phyloP scores from a whole-genome alignment of 2,888 invertebrate genomes.

The Schrankia costaestrigalis region DNA sequence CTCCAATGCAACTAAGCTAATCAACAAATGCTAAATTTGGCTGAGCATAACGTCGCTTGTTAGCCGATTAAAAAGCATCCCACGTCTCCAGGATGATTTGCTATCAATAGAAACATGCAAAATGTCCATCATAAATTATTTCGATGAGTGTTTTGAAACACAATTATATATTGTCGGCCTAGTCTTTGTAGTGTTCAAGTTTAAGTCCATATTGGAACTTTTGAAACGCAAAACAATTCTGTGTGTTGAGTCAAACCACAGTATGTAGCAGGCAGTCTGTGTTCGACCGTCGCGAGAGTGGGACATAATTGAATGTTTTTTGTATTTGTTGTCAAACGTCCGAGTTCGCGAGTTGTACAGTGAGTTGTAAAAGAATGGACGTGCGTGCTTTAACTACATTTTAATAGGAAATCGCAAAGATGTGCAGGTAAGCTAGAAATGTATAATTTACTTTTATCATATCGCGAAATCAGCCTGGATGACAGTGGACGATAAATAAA shows the following conservation, averaged over 20 bases:
- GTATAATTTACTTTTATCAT: conserved; percentile 15
- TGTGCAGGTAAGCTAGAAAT: conserved; percentile 32
- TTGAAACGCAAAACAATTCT: conserved; percentile 33
- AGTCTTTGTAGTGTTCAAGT: conserved; percentile 18
- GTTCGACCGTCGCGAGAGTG: conserved; percentile 39
- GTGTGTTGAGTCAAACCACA: conserved; percentile 31
- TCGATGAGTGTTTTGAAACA: conserved; percentile 1
- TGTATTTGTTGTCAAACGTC: conserved; percentile 24
- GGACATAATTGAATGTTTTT: conserved; percentile 27
- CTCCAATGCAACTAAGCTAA: conserved; percentile 21
- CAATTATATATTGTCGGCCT: conserved; percentile 1
- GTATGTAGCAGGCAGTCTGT: conserved; percentile 40
- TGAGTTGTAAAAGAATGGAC: conserved; percentile 44
- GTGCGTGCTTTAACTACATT: conserved; percentile 36
- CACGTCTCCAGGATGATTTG: conserved; percentile 33
- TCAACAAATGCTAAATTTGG: conserved; percentile 28
- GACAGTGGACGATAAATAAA: conserved; percentile 44
- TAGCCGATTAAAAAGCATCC: conserved; percentile 29
- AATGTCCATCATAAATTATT: conserved; percentile 33
- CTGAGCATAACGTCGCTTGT: conserved; percentile 20
- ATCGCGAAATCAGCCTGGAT: conserved; percentile 57
- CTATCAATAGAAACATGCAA: conserved; percentile 36
- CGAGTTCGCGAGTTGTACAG: conserved; percentile 47
- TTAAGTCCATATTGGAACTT: conserved; percentile 30
- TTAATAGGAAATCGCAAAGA: conserved; percentile 17